These are phyloP conservation scores for Ophioninae sp. DNA, from an alignment of 2,888 invertebrate species.

Conservation along the genomic window DNA sequence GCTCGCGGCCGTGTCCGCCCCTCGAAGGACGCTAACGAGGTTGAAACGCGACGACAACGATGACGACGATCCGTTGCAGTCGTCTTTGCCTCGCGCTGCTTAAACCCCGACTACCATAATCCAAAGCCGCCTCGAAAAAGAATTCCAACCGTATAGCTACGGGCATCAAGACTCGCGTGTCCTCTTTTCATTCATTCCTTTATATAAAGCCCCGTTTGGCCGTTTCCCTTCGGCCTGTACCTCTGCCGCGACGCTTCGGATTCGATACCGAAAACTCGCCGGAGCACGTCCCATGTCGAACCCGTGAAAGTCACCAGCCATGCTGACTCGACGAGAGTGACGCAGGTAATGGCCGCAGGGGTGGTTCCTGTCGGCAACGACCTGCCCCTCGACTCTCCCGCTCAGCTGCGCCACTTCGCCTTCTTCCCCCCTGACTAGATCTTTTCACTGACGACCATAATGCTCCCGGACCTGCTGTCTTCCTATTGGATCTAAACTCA, in stretches of 20 bases:
- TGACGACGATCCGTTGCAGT: constrained; percentile 55
- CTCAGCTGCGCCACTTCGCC: constrained; percentile 40
- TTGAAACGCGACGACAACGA: constrained; percentile 53
- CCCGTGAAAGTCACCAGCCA: constrained; percentile 69
- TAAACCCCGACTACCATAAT: constrained; percentile 72
- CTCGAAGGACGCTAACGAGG: constrained; percentile 73
- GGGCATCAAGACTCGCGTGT: constrained; percentile 53
- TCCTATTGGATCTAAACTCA: constrained; percentile 1
- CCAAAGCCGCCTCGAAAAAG: constrained; percentile 41
- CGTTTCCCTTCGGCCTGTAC: constrained; percentile 7
- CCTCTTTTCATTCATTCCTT: constrained; percentile 70
- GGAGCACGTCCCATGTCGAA: constrained; percentile 39
- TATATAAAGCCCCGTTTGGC: neutral
- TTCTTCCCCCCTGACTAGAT: constrained; percentile 53
- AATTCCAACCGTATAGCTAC: constrained; percentile 23
- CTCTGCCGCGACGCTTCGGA: constrained; percentile 37
- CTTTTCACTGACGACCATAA: constrained; percentile 68
- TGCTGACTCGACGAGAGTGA: constrained; percentile 67
- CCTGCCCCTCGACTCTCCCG: constrained; percentile 73
- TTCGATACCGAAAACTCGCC: constrained; percentile 40
- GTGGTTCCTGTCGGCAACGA: constrained; percentile 76
- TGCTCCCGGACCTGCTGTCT: constrained; percentile 39
- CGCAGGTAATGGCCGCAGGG: constrained; percentile 78
- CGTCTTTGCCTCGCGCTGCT: constrained; percentile 72
- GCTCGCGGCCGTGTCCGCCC: constrained; percentile 52